These are phyloP conservation scores for Macrochelys suwanniensis DNA, from an alignment of 2,797 vertebrate genomes.

Conservation along the genomic window DNA sequence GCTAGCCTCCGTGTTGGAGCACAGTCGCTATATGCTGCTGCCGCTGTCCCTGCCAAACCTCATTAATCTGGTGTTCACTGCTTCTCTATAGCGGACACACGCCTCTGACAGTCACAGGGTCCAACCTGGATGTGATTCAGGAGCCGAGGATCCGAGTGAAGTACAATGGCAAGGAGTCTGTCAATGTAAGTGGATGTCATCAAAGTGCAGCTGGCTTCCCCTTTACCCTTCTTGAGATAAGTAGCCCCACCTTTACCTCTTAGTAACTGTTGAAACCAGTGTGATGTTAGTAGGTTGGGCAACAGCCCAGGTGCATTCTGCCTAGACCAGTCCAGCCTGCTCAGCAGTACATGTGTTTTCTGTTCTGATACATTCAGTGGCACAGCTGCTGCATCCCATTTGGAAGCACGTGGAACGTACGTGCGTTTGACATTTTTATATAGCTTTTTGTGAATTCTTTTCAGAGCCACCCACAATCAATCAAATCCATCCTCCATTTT, in stretches of 20 bases:
- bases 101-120: conserved; percentile 92
- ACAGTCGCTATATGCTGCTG: not conserved
- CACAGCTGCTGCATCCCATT: not conserved
- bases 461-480: not conserved
- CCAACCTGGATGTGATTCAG: conserved; percentile 97
- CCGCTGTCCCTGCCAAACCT: not conserved
- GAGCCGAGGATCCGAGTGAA: conserved; percentile 96
- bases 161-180: conserved; percentile 93
- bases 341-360: not conserved
- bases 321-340: fast-evolving
- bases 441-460: not conserved
- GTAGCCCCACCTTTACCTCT: not conserved
- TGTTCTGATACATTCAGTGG: not conserved
- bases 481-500: not conserved
- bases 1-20: not conserved
- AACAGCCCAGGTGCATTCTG: fast-evolving
- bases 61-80: conserved; percentile 38
- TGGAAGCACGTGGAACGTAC: not conserved
- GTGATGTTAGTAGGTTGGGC: not conserved
- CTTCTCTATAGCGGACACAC: conserved; percentile 90
- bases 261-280: not conserved
- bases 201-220: fast-evolving
- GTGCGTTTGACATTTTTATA: no score
- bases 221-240: not conserved
- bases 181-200: conserved; percentile 89